These are phyloP conservation scores for Diploscapter pachys DNA, from an alignment of 1,140 invertebrate species.

Conservation along the genomic window DNA sequence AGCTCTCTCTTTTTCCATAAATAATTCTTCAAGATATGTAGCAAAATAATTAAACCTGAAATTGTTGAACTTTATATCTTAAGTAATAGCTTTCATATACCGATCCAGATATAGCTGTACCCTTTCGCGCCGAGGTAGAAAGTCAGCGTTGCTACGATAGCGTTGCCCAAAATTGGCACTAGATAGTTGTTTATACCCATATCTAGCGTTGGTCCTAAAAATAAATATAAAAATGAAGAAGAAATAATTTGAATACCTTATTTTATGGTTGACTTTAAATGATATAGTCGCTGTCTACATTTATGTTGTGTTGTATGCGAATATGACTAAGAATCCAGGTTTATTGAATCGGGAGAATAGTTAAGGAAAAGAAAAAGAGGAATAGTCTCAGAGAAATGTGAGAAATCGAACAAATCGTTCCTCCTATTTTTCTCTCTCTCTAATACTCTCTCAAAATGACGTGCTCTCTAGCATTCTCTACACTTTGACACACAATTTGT, in stretches of 20 bases:
- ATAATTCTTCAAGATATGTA: conserved; percentile 21
- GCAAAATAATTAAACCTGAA: conserved; percentile 19
- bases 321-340: neutral
- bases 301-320: neutral
- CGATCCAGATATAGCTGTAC: conserved; percentile 3
- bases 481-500: too few relatives aligned
- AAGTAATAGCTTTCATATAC: neutral
- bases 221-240: conserved; percentile 4
- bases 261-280: neutral
- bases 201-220: neutral
- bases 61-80: conserved; percentile 20
- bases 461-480: too few relatives aligned
- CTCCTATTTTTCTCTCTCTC: too few relatives aligned
- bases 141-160: conserved; percentile 17
- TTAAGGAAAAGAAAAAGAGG: conserved; percentile 8
- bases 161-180: conserved; percentile 21
- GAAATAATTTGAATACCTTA: neutral
- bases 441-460: too few relatives aligned
- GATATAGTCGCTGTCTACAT: neutral
- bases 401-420: too few relatives aligned
- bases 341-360: neutral
- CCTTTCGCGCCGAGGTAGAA: conserved; percentile 27
- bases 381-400: neutral
- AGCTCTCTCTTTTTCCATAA: conserved; percentile 34
- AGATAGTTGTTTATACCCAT: conserved; percentile 21